Evolutionary conservation across 2,113 vertebrate genomes (phyloP), one percentile per base, ranked within the genome.

Genomic region (Pedionomus torquatus): DNA sequence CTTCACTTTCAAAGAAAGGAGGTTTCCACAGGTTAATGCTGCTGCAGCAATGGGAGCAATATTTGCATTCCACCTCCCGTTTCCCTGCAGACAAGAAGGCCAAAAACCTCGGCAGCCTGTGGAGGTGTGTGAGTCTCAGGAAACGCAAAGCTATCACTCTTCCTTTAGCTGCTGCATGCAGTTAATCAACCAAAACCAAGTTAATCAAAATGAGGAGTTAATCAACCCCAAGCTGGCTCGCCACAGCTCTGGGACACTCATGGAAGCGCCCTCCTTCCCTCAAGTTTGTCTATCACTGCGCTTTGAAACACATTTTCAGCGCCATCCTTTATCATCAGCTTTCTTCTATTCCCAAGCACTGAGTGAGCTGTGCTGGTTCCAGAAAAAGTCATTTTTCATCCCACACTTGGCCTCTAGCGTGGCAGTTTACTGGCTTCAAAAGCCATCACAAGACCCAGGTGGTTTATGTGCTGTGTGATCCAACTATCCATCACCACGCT

Each of bases 1-100:
- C 43, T 0, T 79, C 13, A 16, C 16, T 37, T n/a, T 2, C 57
- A 19, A 3, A 17, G 2, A 28, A 17, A 25, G 20, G 11, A 30
- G 13, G 15, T 11, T 55, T 10, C 12, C 37, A 25, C 0, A 80
- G 68, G 58, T 31, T 11, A 14, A 7, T 0, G 25, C 3, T 12
- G 17, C 17, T 13, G 19, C 44, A 46, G 63, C 48, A n/a, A 18
- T 3, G 39, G 87, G 13, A 58, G 57, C 52, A 58, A 9, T 5
- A 13, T 37, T 24, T 51, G 41, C 20, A 28, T 25, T 48, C 9
- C 20, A 10, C 5, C 13, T 76, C 33, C 44, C 35, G 39, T 10
- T 13, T 4, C 77, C 13, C 6, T 0, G 33, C 68, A 89, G 7
- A 14, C 63, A 80, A 37, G 21, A 79, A 8, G 18, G 41, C 21